Percentiles rank a stretch among this genome's conserved stretches.
These are phyloP conservation scores for Agonum fuliginosum DNA, from an alignment of 2,888 invertebrate species.

Conservation along the genomic window DNA sequence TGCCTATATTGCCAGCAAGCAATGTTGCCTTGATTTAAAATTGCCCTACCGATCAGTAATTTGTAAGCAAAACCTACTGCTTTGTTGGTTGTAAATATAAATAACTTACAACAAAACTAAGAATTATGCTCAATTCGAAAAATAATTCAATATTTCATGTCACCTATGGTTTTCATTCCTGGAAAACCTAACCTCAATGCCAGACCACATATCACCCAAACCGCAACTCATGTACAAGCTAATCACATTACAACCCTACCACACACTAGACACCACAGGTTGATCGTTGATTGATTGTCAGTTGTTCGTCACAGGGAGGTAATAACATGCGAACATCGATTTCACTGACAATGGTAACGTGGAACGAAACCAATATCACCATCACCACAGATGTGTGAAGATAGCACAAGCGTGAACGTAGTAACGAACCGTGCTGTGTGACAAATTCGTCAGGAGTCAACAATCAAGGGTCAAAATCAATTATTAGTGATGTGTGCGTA, in stretches of 20 bases:
- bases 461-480: slow-evolving; percentile 15
- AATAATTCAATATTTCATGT: background rate
- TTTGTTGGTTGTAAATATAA: too few relatives aligned
- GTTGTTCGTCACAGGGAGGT: background rate
- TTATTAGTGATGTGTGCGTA: slow-evolving; percentile 2
- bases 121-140: too few relatives aligned
- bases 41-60: too few relatives aligned
- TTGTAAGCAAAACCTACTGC: too few relatives aligned
- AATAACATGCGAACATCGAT: slow-evolving; percentile 12
- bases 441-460: slow-evolving; percentile 17
- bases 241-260: background rate
- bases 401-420: background rate
- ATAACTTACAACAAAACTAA: background rate
- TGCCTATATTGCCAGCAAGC: too few relatives aligned
- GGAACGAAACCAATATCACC: background rate
- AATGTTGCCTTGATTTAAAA: too few relatives aligned
- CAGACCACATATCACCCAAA: slow-evolving; percentile 2
- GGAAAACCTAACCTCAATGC: background rate
- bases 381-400: slow-evolving; percentile 7
- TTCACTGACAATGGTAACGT: background rate
- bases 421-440: slow-evolving; percentile 11
- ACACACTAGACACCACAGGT: background rate
- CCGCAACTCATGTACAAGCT: too few relatives aligned
- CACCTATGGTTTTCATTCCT: background rate
- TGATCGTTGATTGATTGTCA: background rate